Base-by-base conservation (phyloP, 2,888 invertebrate genomes). In the Epsilonema sp. region DNA sequence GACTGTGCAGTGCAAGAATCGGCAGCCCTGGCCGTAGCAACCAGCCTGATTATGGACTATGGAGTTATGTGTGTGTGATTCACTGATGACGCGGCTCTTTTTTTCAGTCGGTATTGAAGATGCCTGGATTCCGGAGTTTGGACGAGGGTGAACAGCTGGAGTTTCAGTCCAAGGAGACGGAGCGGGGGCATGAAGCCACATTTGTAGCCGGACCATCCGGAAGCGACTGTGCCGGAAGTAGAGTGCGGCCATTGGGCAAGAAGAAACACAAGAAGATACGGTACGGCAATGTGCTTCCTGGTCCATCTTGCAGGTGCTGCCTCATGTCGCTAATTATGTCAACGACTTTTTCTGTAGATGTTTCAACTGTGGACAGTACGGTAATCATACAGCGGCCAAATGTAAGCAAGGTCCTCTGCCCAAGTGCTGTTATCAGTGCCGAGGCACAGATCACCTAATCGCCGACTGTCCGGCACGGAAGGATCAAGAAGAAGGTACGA, bases 361-460 rank as follows among this genome's bases (percentile, higher is more conserved):
- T 70, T 87, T 85, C 68, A 87, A 87, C 67, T 87, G 86, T 62
- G 85, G 86, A 3, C 82, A 84, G 67, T 84, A 85, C 64, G 81
- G 83, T 43, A 85, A 85, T 68, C 87, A 87, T 69, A 79, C 86
- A 62, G 86, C 87, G 26, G 80, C 83, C 31, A 84, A 84, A 66
- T 87, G 87, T 68, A 76, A 77, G 53, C 73, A 80, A 64, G 84
- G 82, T 16, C 85, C 85, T 45, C 80, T 83, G 70, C 85, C 85
- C 58, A 86, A 86, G 71, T 75, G 82, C 60, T 87, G 87, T 69
- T 85, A 87, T 70, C 76, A 78, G 65, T 87, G 86, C 69, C 84
- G 83, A 16, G 20, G n/a, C n/a, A 79, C 80, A 58, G 82, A 80
- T 59, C 87, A 87, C 69, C 74, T 87, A 49, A 80, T 86, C 51